Conservation (phyloP, 1,140 invertebrate genomes). For the Drosophila pseudoobscura region DNA sequence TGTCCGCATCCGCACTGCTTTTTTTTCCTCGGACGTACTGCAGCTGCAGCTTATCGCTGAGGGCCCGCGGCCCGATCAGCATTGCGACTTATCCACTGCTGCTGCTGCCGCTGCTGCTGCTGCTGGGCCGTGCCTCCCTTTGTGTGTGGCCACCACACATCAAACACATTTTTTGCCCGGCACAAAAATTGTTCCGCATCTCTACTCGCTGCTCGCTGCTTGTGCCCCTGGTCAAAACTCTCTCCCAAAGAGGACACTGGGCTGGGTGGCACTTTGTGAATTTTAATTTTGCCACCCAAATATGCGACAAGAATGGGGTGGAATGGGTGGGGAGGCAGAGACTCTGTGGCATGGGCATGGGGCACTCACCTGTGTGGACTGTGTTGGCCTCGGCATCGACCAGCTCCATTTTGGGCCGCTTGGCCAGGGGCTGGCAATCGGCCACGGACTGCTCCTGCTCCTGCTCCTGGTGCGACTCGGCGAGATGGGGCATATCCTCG, state of each 20-base stretch:
- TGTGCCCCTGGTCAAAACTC: too few relatives aligned
- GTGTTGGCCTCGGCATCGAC: constrained; percentile 94
- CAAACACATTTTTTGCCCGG: constrained; percentile 71
- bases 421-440: constrained; percentile 84
- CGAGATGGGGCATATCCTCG: constrained; percentile 17
- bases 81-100: constrained; percentile 27
- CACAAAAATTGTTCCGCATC: constrained; percentile 1
- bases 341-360: neutral
- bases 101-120: neutral
- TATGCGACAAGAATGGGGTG: constrained; percentile 23
- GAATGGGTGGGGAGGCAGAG: too few relatives aligned
- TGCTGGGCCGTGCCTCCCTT: constrained; percentile 30
- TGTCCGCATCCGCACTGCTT: constrained; percentile 44
- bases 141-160: constrained; percentile 41
- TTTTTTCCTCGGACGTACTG: constrained; percentile 14
- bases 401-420: constrained; percentile 90
- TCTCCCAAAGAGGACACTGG: neutral
- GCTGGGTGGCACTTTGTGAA: constrained; percentile 9
- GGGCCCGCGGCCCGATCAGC: constrained; percentile 63
- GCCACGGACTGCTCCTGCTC: constrained; percentile 27
- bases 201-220: too few relatives aligned
- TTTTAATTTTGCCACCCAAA: constrained; percentile 64
- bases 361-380: constrained; percentile 91
- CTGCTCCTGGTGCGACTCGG: constrained; percentile 63
- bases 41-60: constrained; percentile 76